Base-by-base conservation (phyloP, 2,888 invertebrate species). In the Pristionchus fissidentatus region DNA sequence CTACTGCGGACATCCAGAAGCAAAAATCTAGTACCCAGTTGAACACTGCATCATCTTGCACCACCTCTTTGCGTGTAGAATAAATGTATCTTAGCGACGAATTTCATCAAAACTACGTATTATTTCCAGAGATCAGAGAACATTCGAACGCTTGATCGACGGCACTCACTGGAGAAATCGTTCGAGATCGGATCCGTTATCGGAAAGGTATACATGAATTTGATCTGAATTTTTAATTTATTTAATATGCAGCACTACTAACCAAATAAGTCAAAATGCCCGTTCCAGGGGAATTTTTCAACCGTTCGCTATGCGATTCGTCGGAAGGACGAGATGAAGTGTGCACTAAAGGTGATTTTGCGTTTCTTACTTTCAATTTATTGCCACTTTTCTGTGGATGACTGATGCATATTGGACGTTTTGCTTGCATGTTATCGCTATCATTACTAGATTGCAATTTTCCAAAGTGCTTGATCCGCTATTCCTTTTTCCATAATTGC, bases 131-230 rank as follows among this genome's bases (percentile, higher is more conserved):
- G 83, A 35, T 86, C 86, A 26, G 87, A 87, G 83, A 86, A 86
- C 70, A 87, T 87, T 60, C 81, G 84, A 22, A 19, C 57, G 10
- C 78, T 89, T 70, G 86, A 86, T 55, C 78, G 84, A 22, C 84
- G 88, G 22, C 62, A 73, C 29, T 84, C 84, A 41, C 83, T 89
- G 57, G 89, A 89, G 83, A 85, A 87, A 83, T 80, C 84, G 15
- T 89, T 87, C 82, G 88, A 89, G 82, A 86, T 89, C 83, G 87
- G 87, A 26, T 79, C 81, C 55, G 80, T 88, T 55, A 87, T 89
- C 83, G 89, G 89, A 32, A 86, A 86, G 41, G 70, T 70, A 75
- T 26, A 29, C 7, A 29, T 15, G 0, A 26, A 32, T 26, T 26
- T 1, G 29, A 22, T 19, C 46, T 70, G n/a, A 15, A 70, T 41